Percentiles rank a stretch among this genome's conserved stretches.
Conservation (phyloP, 2,888 invertebrate genomes). For the Megamerina dolium region DNA sequence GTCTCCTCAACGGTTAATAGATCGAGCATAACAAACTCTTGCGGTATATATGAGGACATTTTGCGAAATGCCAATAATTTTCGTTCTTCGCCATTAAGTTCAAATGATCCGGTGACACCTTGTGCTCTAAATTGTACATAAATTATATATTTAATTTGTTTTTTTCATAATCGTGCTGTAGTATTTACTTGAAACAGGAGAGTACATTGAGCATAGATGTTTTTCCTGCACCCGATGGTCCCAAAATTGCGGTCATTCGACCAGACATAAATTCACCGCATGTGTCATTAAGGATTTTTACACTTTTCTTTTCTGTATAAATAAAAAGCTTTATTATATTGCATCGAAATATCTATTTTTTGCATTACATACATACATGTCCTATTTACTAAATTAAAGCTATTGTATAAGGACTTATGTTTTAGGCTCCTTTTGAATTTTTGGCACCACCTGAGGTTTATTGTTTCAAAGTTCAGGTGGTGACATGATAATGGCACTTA, state of each 20-base stretch:
- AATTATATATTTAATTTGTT: background rate
- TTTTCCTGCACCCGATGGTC: constrained; percentile 72
- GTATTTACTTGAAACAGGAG: constrained; percentile 61
- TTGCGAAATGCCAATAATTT: constrained; percentile 60
- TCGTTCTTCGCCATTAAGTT: constrained; percentile 62
- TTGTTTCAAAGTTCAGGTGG: too few species aligned
- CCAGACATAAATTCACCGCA: constrained; percentile 59
- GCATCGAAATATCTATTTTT: too few species aligned
- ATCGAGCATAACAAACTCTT: constrained; percentile 73
- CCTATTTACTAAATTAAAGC: too few species aligned
- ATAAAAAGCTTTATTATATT: background rate
- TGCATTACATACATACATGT: too few species aligned
- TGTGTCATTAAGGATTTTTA: constrained; percentile 52
- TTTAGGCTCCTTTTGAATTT: too few species aligned
- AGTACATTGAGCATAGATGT: constrained; percentile 69
- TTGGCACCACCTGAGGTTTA: too few species aligned
- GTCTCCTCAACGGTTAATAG: constrained; percentile 78
- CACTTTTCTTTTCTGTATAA: background rate
- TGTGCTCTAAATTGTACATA: constrained; percentile 29
- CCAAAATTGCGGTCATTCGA: constrained; percentile 60
- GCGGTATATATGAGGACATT: constrained; percentile 73
- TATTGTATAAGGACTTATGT: too few species aligned
- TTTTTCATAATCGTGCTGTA: background rate
- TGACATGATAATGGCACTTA: too few species aligned
- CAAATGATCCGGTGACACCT: constrained; percentile 58